Evolutionary conservation across 2,113 vertebrate genomes (phyloP), one percentile per base, ranked within the genome.

Genomic region (Clarias gariepinus): DNA sequence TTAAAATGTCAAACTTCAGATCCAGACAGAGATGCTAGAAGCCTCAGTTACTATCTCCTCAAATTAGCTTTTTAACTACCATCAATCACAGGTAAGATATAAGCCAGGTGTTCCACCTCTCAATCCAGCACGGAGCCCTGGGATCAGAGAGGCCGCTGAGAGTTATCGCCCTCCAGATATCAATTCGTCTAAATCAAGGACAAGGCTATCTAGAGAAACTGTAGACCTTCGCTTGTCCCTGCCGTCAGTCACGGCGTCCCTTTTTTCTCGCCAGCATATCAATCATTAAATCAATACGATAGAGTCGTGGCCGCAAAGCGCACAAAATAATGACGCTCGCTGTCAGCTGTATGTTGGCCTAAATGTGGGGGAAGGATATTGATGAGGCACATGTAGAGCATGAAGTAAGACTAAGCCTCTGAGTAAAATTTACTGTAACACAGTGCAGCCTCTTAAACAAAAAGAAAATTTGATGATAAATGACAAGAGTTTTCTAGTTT

Each of bases 111-210:
- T 86, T 86, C 77, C 89, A 88, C 52, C 55, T 87, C 76, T 88
- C 87, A 36, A 68, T 83, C 81, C 73, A 55, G 63, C 53, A n/a
- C 76, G 60, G 84, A 84, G 84, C 86, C 81, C 63, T 85, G 81
- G 84, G 84, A 85, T 83, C 60, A 84, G 77, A 57, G 23, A 25
- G 83, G 87, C 81, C 69, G 80, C 60, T 60, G 77, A 88, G 88
- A 90, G 84, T 90, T 85, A 89, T 88, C 63, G 52, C 64, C 84
- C 83, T 69, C 52, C 83, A 86, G 84, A 89, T 89, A 89, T 88
- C 86, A 88, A 90, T 90, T 89, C 86, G 64, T 90, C 90, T 85
- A 86, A 90, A 90, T 90, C 86, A 90, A 89, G 88, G 90, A 90
- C 86, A 88, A 89, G 90, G 86, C 86, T 88, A 88, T 88, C 68